These are phyloP conservation scores for Chauna torquata DNA, from an alignment of 2,113 vertebrate species.

Conservation along the genomic window DNA sequence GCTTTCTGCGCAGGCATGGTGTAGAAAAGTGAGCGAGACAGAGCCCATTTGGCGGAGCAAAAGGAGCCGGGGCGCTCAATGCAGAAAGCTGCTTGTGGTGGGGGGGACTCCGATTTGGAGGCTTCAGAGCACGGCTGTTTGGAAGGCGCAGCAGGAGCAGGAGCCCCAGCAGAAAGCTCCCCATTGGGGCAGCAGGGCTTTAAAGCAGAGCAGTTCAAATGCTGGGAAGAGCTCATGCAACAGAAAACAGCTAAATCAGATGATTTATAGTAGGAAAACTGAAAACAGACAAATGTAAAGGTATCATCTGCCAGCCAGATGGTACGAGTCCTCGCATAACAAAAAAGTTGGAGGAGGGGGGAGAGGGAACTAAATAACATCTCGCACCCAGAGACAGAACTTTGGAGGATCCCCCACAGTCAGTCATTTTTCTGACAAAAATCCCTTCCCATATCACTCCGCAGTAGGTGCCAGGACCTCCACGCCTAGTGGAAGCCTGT, in stretches of 20 bases:
- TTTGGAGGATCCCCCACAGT: not conserved
- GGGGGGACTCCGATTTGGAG: not conserved
- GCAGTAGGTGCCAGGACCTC: not conserved
- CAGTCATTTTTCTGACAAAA: not conserved
- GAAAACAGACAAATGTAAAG: slow-evolving; percentile 45
- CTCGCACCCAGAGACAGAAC: not conserved
- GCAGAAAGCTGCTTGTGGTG: not conserved
- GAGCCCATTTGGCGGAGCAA: not conserved
- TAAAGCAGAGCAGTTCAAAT: slow-evolving; percentile 38
- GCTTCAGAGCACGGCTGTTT: not conserved
- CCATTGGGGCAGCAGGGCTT: not conserved
- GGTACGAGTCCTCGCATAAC: slow-evolving; percentile 6
- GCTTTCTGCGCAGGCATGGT: not conserved
- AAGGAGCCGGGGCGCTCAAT: not conserved
- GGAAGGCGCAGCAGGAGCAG: not conserved
- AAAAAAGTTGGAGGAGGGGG: not conserved
- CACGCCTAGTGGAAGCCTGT: not conserved
- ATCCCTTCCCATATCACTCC: not conserved
- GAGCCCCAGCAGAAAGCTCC: slow-evolving; percentile 22
- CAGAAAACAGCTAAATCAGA: slow-evolving; percentile 35
- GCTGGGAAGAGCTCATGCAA: slow-evolving; percentile 31
- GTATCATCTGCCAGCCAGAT: slow-evolving; percentile 69
- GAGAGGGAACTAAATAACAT: not conserved
- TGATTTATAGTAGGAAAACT: slow-evolving; percentile 57
- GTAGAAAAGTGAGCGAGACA: not conserved